Evolutionary conservation across 1,140 invertebrate genomes (phyloP).

Genomic region (Acarapis woodi): DNA sequence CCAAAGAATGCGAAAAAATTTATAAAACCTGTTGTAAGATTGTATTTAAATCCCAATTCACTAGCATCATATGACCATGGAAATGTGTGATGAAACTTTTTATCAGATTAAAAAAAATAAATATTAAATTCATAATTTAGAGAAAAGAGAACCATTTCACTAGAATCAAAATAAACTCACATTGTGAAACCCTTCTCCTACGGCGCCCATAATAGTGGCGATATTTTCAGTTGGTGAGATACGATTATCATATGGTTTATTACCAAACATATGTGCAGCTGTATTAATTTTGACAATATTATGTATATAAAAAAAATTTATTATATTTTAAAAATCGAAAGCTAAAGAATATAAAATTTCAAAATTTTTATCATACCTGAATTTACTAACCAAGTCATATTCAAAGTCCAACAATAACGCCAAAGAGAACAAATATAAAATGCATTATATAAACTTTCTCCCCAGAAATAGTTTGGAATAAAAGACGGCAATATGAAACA

Average conservation of each 20-base stretch:
- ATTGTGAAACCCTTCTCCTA: constrained; percentile 34
- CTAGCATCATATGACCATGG: constrained; percentile 74
- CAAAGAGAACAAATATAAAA: constrained; percentile 54
- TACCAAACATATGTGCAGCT: constrained; percentile 25
- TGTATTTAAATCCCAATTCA: constrained; percentile 37
- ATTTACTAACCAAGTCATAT: constrained; percentile 54
- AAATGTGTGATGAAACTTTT: constrained; percentile 89
- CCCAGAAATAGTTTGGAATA: constrained; percentile 52
- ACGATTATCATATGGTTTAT: constrained; percentile 19
- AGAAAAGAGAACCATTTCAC: neutral
- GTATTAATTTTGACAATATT: no score
- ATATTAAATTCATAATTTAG: neutral
- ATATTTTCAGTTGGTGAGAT: constrained; percentile 25
- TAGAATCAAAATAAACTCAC: neutral
- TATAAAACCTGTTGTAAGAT: constrained; percentile 27
- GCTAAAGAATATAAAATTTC: no score
- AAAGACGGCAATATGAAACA: constrained; percentile 62
- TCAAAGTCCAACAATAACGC: constrained; percentile 53
- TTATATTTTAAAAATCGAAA: no score
- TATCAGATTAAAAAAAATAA: constrained; percentile 26
- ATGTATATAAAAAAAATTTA: no score
- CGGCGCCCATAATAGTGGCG: constrained; percentile 20
- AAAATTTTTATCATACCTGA: no score
- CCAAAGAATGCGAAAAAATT: constrained; percentile 27
- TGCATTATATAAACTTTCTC: constrained; percentile 40